These are phyloP conservation scores for pig (Sus scrofa) DNA, from an alignment of 2,113 vertebrate genomes.

Conservation along the genomic window T2T-Sscrofa CM000824.6:161536501-161537000, in stretches of 20 bases:
- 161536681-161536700: background rate
- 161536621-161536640: background rate
- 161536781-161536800: background rate
- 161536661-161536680: background rate
- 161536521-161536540: background rate
- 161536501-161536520: background rate
- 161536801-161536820: background rate
- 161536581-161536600: background rate
- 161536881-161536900: background rate
- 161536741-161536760: accelerated
- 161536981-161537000: background rate
- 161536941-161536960: background rate
- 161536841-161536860: background rate
- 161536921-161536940: background rate
- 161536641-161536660: background rate
- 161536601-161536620: background rate
- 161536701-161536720: background rate
- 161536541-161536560: background rate
- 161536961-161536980: accelerated
- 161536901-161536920: background rate
- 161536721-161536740: background rate
- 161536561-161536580: background rate
- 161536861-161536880: background rate
- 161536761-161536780: background rate
- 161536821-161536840: background rate